These are phyloP conservation scores for Mungos mungo DNA, from an alignment of 2,113 vertebrate genomes.

Conservation along the genomic window DNA sequence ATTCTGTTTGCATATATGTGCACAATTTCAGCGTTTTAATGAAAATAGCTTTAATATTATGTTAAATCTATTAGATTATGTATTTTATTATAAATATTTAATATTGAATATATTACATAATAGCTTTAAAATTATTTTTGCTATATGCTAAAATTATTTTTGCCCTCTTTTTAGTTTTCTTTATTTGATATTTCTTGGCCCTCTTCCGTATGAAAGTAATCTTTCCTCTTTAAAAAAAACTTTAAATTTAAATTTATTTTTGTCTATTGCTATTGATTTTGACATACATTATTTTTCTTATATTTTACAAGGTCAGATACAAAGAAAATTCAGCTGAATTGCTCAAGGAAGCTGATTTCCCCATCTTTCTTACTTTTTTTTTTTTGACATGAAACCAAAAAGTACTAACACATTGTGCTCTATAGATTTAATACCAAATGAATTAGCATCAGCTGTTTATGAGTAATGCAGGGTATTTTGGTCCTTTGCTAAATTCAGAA, in stretches of 20 bases:
- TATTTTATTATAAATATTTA: background rate
- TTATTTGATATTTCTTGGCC: constrained; percentile 28
- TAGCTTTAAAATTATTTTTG: constrained; percentile 11
- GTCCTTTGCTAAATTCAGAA: constrained; percentile 45
- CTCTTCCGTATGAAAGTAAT: background rate
- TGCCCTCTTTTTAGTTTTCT: background rate
- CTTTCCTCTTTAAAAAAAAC: background rate
- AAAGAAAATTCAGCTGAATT: constrained; percentile 38
- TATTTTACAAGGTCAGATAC: background rate
- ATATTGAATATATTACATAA: background rate
- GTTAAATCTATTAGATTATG: background rate
- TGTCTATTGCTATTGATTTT: constrained; percentile 33
- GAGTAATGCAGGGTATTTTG: constrained; percentile 59
- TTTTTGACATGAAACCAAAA: constrained; percentile 40
- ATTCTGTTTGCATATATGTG: background rate
- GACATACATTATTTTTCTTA: background rate
- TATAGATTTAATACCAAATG: constrained; percentile 30
- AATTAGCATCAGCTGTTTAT: constrained; percentile 52
- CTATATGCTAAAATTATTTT: background rate
- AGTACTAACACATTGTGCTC: background rate
- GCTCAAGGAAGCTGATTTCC: background rate
- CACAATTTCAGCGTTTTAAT: background rate
- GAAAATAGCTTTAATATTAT: background rate
- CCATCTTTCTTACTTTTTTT: background rate
- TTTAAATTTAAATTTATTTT: background rate